Evolutionary conservation across 1,140 invertebrate genomes (phyloP), one percentile per base, ranked within the genome.

Genomic region (Agraylea sexmaculata): DNA sequence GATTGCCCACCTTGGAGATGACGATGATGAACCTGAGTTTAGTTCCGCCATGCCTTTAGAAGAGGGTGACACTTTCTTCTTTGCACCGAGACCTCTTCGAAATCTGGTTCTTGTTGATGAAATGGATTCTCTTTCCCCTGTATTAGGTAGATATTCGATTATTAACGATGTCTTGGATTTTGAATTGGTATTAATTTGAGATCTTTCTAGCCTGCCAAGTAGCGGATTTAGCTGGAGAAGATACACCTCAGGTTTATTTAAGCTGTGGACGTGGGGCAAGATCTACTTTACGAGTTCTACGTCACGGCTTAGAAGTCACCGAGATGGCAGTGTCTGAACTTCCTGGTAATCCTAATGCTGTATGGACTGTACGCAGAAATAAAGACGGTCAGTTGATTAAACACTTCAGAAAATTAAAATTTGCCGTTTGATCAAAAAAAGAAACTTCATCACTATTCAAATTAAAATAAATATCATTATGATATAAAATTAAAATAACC

Each of bases 261-360:
- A 71, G 91, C 2, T 98, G 94, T 69, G 96, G 96, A 0, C 70
- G 94, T 45, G 93, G 95, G 2, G 85, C 95, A 2, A 70, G 94
- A 37, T 98, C 93, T 0, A 85, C 91, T 1, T 53, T 99, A 2
- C 66, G 93, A 54, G 89, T 99, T 1, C 65, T 99, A 2, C 74
- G 95, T 29, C 96, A 99, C 65, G 96, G 96, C 53, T 67, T 99
- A 10, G 95, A 99, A 73, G 93, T 87, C 2, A 91, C 92, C 0
- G 96, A 99, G 68, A 99, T 99, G 95, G 96, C 95, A 51, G 93
- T 99, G 3, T 98, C 93, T 32, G 95, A 99, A 64, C 66, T 99
- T 46, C 96, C 96, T 10, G 94, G 94, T 60, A 98, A 94, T 62
- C 96, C 96, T 7, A 99, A 96, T 70, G 94, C 94, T 55, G 96